A percentile compares a stretch with the other conserved stretches of the same genome.
These are phyloP conservation scores for Dicentrarchus labrax DNA, from an alignment of 2,113 vertebrate species.

Conservation along the genomic window DNA sequence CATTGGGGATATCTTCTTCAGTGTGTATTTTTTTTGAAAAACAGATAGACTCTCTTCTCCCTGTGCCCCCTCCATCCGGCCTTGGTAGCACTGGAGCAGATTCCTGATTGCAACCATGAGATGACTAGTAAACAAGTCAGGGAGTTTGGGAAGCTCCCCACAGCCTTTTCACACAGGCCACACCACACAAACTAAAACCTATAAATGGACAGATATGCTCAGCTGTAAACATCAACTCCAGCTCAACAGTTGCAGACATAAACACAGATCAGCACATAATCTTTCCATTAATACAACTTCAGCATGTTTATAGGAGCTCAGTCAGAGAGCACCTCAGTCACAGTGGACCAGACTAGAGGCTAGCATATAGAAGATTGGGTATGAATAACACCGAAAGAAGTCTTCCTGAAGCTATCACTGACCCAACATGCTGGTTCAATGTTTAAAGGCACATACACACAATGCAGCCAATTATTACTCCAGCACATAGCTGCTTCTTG, in stretches of 20 bases:
- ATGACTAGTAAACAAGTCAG: slow-evolving; percentile 60
- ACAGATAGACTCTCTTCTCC: too few relatives aligned
- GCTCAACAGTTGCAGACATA: slow-evolving; percentile 13
- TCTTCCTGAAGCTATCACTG: background rate
- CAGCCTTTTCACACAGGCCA: slow-evolving; percentile 29
- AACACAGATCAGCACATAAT: slow-evolving; percentile 27
- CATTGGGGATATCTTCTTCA: too few relatives aligned
- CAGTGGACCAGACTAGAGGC: background rate
- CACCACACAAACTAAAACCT: slow-evolving; percentile 20
- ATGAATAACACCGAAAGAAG: slow-evolving; percentile 1
- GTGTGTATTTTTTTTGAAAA: too few relatives aligned
- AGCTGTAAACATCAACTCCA: slow-evolving; percentile 33
- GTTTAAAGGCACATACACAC: background rate
- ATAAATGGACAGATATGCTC: slow-evolving; percentile 33
- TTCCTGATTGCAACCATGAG: slow-evolving; percentile 44
- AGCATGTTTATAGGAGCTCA: background rate
- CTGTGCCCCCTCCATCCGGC: background rate
- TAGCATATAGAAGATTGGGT: background rate
- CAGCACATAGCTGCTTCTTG: background rate
- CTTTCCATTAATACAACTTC: slow-evolving; percentile 1
- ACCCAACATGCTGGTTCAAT: background rate
- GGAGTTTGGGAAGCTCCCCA: slow-evolving; percentile 23
- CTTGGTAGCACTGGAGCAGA: slow-evolving; percentile 30
- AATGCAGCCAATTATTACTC: slow-evolving; percentile 3
- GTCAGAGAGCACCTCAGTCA: background rate